Evolutionary conservation across 2,888 invertebrate species (phyloP).

Genomic region (Drosophila austrosaltans): DNA sequence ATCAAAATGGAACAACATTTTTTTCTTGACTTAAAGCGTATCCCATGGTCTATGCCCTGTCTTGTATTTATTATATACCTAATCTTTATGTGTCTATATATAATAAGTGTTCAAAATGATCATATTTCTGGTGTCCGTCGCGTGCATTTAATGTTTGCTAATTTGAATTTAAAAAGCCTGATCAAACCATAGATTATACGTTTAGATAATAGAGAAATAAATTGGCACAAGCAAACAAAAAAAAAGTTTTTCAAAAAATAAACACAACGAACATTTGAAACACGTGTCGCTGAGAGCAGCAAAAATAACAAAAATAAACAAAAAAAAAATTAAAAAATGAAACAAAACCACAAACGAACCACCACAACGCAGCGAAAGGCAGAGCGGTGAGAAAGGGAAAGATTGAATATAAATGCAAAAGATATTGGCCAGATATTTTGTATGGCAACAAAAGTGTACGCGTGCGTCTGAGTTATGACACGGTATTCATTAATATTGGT

Average conservation of each 20-base stretch:
- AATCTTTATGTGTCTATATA: neutral
- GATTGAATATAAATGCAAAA: constrained; percentile 41
- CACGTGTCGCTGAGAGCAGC: constrained; percentile 70
- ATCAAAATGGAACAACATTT: too few relatives aligned
- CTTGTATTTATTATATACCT: neutral
- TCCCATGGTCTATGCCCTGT: neutral
- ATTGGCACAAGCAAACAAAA: constrained; percentile 62
- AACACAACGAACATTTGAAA: constrained; percentile 66
- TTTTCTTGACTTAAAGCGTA: neutral
- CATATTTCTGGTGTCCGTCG: constrained; percentile 43
- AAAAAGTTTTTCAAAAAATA: constrained; percentile 36
- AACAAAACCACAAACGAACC: constrained; percentile 49
- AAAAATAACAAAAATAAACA: constrained; percentile 37
- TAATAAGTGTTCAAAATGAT: constrained; percentile 1
- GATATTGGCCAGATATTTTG: constrained; percentile 44
- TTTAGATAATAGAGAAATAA: constrained; percentile 69
- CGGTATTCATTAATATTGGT: constrained; percentile 33
- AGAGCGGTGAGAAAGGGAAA: constrained; percentile 34
- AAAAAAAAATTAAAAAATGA: constrained; percentile 33
- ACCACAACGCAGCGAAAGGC: constrained; percentile 50
- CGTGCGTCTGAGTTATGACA: constrained; percentile 72
- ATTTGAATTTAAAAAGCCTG: constrained; percentile 74
- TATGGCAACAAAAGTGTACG: constrained; percentile 58
- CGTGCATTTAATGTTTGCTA: constrained; percentile 72
- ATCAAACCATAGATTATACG: constrained; percentile 65